phyloP scores from a whole-genome alignment of 2,888 invertebrate genomes.

The Megalurothrips usitatus region DNA sequence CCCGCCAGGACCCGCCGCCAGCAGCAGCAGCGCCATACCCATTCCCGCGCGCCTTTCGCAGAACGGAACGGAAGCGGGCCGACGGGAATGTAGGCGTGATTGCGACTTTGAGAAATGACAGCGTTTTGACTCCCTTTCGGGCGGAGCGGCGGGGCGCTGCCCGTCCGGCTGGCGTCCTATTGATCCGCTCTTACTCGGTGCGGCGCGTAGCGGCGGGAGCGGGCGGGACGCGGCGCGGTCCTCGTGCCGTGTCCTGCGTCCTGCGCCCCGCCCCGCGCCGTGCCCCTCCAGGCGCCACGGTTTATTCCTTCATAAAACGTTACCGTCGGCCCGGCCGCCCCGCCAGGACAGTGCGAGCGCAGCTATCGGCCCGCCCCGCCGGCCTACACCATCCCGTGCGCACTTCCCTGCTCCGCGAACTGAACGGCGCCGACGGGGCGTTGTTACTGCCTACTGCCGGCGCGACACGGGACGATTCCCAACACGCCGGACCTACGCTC shows the following conservation, averaged over 20 bases:
- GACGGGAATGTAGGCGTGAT: neutral
- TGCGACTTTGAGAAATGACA: constrained; percentile 17
- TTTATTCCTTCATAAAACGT: constrained; percentile 17
- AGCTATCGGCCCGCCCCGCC: neutral
- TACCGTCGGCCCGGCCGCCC: neutral
- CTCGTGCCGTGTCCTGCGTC: no score
- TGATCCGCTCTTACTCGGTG: neutral
- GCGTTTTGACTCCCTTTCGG: constrained; percentile 6
- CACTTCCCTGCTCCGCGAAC: neutral
- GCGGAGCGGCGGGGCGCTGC: neutral
- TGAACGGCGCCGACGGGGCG: no score
- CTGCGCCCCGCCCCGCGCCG: neutral
- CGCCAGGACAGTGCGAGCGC: no score
- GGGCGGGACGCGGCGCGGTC: no score
- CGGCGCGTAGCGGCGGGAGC: neutral
- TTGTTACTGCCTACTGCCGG: no score
- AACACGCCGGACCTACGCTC: no score
- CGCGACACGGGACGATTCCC: no score
- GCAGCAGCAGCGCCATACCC: neutral
- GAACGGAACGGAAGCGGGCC: neutral
- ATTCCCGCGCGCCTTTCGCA: neutral
- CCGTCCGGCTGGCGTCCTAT: neutral
- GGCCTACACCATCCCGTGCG: neutral
- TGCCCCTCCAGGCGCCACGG: neutral
- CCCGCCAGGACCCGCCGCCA: no score